Evolutionary conservation across 2,113 vertebrate genomes (phyloP), one percentile per base, ranked within the genome.

Genomic region (Ceyx cyanopectus): DNA sequence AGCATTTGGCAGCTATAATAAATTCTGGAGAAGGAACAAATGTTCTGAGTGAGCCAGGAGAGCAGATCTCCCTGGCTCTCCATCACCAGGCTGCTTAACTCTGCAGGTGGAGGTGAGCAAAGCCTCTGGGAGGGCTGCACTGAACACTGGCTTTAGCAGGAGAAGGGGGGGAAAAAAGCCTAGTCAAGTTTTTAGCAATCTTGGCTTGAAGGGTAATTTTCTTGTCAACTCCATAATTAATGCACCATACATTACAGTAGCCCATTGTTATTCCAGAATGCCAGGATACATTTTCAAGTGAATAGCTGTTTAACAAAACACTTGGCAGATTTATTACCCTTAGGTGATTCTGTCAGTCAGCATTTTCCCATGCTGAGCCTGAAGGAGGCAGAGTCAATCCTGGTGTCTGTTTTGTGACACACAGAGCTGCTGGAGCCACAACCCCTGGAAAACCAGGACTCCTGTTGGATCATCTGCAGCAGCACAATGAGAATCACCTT

Each of bases 201-300:
- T 94, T 96, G 95, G 95, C 97, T 95, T 92, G 96, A 97, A 98
- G 96, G 95, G 96, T 97, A 97, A 97, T 98, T 97, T 98, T 98
- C 97, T 97, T 98, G 97, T 98, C 97, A 98, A 89, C 92, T 96
- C 45, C 94, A 29, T 97, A 98, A 98, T 98, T 98, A 98, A 98
- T 98, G 95, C 95, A 85, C 80, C 24, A 43, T 94, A 88, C 86
- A 66, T 95, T 97, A 88, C 93, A 89, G 95, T 95, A 92, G 95
- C 70, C 97, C 90, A 97, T 97, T 98, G 97, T 97, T 97, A 97
- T 96, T 96, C 91, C 92, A 92, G 95, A 95, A 93, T 95, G 96
- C 86, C 3, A 58, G 97, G 97, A 96, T 97, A 91, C 83, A 92
- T 97, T 98, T 98, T 97, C 95, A 92, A 76, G 94, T 94, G 97